Base-by-base conservation (phyloP, 2,113 vertebrate species). In the Hipposideros armiger region DNA sequence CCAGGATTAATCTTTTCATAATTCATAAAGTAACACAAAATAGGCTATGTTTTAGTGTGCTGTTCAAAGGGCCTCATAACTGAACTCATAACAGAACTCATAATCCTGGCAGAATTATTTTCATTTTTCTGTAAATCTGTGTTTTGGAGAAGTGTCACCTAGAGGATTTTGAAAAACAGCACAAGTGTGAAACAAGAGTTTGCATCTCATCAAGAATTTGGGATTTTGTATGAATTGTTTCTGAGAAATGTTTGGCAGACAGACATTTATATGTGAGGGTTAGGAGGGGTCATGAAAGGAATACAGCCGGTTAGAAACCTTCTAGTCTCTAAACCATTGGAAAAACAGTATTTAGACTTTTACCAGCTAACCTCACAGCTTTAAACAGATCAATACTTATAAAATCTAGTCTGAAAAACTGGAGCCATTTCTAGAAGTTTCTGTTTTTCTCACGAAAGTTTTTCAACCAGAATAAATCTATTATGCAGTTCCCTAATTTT, bases 171-270 rank as follows among this genome's bases (percentile, higher is more conserved):
- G 24, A 19, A 94, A 97, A 97, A 54, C 86, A 22, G 6, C 32
- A 69, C 20, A 80, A 80, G 36, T 16, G 1, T 92, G 66, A 94
- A 97, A 42, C 4, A 60, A 89, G 58, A 93, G 7, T 52, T 58
- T 96, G 30, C 32, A 94, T 86, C 77, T 56, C 91, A 62, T 36
- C 54, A 87, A 54, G 15, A 86, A 92, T 32, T 96, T 96, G 58
- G 62, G 64, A 36, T 95, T 64, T 80, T 77, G 84, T 90, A 94
- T 88, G 30, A 97, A 96, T 82, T 92, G 26, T 73, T 92, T 92
- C 76, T 97, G 82, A 96, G 72, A 96, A 94, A 84, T 94, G 30
- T 96, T 90, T 90, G 84, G 58, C 70, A 97, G 36, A 69, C 6
- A 7, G 95, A 94, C 15, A 81, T 87, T 95, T 96, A n/a, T 87